Conservation (phyloP, 2,797 vertebrate genomes). For the Pseudomugil tenellus region DNA sequence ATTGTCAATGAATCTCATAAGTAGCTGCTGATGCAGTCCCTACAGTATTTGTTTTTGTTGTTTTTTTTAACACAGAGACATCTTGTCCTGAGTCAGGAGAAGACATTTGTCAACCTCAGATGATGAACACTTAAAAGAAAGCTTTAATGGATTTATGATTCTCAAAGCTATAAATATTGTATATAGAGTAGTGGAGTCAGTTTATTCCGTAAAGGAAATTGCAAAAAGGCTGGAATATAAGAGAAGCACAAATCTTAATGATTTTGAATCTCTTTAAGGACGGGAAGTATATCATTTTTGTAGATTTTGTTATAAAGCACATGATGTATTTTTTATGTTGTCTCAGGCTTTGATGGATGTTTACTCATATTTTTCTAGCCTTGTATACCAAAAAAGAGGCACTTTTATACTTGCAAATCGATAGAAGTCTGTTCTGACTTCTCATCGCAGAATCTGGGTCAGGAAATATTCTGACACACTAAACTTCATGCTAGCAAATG, state of each 20-base stretch:
- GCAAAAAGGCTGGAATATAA: slow-evolving; percentile 55
- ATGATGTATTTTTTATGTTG: slow-evolving; percentile 66
- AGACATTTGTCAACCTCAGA: slow-evolving; percentile 54
- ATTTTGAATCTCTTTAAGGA: slow-evolving; percentile 71
- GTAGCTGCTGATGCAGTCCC: slow-evolving; percentile 46
- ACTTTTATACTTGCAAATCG: slow-evolving; percentile 54
- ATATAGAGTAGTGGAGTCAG: slow-evolving; percentile 51
- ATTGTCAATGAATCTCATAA: slow-evolving; percentile 64
- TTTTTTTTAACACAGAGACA: slow-evolving; percentile 43
- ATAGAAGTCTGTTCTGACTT: slow-evolving; percentile 45
- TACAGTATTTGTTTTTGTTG: slow-evolving; percentile 28
- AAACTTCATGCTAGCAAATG: slow-evolving; percentile 68
- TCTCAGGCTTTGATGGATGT: slow-evolving; percentile 75
- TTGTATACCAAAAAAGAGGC: slow-evolving; percentile 56
- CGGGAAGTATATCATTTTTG: slow-evolving; percentile 66
- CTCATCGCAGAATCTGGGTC: slow-evolving; percentile 55
- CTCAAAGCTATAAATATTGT: slow-evolving; percentile 61
- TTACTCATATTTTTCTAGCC: slow-evolving; percentile 59
- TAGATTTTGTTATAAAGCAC: slow-evolving; percentile 70
- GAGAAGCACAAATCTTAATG: slow-evolving; percentile 46
- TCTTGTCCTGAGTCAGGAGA: slow-evolving; percentile 48
- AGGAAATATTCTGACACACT: slow-evolving; percentile 71
- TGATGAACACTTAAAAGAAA: slow-evolving; percentile 52
- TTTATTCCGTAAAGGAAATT: slow-evolving; percentile 57
- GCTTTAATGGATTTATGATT: slow-evolving; percentile 49